Evolutionary conservation across 1,140 invertebrate genomes (phyloP), one percentile per base, ranked within the genome.

Genomic region (Cherax quadricarinatus): DNA sequence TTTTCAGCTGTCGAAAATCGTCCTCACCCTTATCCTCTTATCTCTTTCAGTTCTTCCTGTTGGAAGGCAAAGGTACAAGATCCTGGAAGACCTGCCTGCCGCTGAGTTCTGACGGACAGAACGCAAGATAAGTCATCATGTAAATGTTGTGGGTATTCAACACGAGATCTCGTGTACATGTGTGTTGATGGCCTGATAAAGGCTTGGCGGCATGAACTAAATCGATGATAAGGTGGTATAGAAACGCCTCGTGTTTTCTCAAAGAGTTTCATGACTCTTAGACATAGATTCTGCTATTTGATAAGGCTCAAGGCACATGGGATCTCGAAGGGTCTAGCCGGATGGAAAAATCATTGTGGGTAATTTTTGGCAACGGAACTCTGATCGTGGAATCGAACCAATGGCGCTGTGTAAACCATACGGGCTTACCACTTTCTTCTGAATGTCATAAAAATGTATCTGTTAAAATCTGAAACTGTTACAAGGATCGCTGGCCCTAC

Each of bases 101-200:
- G 70, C 70, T 24, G 70, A 75, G 24, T 12, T 24, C 81, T 83
- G 81, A 83, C 81, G 81, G 81, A 83, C 18, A 66, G 14, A 21
- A 70, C 16, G 41, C 41, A 30, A 86, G 86, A 80, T 88, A 78
- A 78, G 73, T 79, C 73, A 73, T 60, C 86, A 88, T 79, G 86
- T 88, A 88, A 88, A 88, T 88, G 80, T 79, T 80, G 86, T 78
- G 75, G 86, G 86, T 57, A 79, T 62, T 88, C 73, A 80, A 62
- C 53, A 78, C 75, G 70, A 80, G 78, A 62, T 60, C 18, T 53
- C 86, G 48, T 24, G 86, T 88, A n/a, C 86, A 60, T 88, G 73
- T 86, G 88, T 83, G 88, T 75, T 89, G 88, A 89, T 89, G 82
- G 89, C 14, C 51, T 49, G 73, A 78, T 91, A 78, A 80, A 85